phyloP scores from a whole-genome alignment of 2,888 invertebrate genomes.

The Eurytoma californica region DNA sequence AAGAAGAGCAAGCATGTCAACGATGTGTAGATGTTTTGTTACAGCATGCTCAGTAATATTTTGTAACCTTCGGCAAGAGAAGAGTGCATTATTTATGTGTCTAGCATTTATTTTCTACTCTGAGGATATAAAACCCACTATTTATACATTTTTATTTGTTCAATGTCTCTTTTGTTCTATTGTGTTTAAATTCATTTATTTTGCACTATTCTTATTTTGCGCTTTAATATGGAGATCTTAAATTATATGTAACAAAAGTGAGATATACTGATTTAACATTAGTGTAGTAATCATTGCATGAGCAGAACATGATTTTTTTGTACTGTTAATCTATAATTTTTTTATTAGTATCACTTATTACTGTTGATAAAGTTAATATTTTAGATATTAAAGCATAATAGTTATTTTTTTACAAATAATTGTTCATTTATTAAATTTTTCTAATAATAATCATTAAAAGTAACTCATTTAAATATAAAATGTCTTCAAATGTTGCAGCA shows the following conservation, averaged over 20 bases:
- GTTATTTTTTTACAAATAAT: slow-evolving; percentile 22
- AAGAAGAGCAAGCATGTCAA: slow-evolving; percentile 24
- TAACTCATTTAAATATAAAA: neutral
- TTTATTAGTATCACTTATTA: slow-evolving; percentile 36
- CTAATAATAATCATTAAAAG: neutral
- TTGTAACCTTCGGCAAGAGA: slow-evolving; percentile 22
- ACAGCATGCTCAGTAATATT: slow-evolving; percentile 37
- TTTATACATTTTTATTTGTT: slow-evolving; percentile 42
- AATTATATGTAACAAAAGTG: slow-evolving; percentile 32
- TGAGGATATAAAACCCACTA: slow-evolving; percentile 18
- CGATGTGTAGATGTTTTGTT: slow-evolving; percentile 14
- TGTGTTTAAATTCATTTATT: slow-evolving; percentile 1
- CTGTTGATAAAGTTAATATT: slow-evolving; percentile 49
- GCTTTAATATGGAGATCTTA: slow-evolving; percentile 20
- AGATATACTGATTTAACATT: slow-evolving; percentile 40
- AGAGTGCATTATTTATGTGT: slow-evolving; percentile 29
- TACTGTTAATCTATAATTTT: slow-evolving; percentile 39
- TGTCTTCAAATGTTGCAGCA: slow-evolving; percentile 13
- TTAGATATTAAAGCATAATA: slow-evolving; percentile 40
- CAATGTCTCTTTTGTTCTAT: slow-evolving; percentile 16
- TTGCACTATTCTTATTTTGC: slow-evolving; percentile 13
- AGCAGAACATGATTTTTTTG: slow-evolving; percentile 49
- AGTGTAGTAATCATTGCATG: slow-evolving; percentile 41
- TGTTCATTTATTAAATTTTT: slow-evolving; percentile 9
- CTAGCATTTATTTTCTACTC: slow-evolving; percentile 47